Conservation (phyloP, 2,888 invertebrate species). For the Drosophila histrio region DNA sequence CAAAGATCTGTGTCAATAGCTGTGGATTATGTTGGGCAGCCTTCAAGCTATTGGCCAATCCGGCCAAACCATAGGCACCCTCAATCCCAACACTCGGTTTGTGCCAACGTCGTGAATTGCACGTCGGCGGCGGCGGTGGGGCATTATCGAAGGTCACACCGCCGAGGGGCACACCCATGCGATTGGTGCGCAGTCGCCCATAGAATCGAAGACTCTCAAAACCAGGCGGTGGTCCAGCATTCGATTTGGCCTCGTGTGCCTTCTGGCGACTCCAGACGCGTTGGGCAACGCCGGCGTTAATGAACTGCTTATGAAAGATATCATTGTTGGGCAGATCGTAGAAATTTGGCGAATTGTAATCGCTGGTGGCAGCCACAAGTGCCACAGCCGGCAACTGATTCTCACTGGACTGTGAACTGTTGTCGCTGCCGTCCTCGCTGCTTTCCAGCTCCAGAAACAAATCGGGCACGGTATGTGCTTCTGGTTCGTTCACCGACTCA, state of each 20-base stretch:
- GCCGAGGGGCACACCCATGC: slow-evolving; percentile 51
- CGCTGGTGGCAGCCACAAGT: slow-evolving; percentile 12
- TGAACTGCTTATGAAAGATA: slow-evolving; percentile 52
- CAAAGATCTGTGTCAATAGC: slow-evolving; percentile 32
- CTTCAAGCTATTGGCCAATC: slow-evolving; percentile 42
- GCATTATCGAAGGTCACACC: slow-evolving; percentile 51
- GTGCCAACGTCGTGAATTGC: background rate
- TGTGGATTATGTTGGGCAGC: slow-evolving; percentile 13
- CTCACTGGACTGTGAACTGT: background rate
- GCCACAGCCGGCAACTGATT: background rate
- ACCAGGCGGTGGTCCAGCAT: slow-evolving; percentile 45
- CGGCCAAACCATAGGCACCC: slow-evolving; percentile 47
- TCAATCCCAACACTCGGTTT: background rate
- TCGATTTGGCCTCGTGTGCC: background rate
- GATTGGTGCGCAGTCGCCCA: slow-evolving; percentile 56
- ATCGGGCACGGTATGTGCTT: slow-evolving; percentile 5
- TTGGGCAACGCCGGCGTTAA: slow-evolving; percentile 38
- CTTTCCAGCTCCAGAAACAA: slow-evolving; percentile 9
- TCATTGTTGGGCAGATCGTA: background rate
- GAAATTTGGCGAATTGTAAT: background rate
- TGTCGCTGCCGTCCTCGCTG: background rate
- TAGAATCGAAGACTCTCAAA: slow-evolving; percentile 30
- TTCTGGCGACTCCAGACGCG: slow-evolving; percentile 18
- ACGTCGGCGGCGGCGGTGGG: background rate
- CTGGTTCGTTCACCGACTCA: slow-evolving; percentile 1